Evolutionary conservation across 1,140 invertebrate genomes (phyloP).

Genomic region (Eupeodes corollae): DNA sequence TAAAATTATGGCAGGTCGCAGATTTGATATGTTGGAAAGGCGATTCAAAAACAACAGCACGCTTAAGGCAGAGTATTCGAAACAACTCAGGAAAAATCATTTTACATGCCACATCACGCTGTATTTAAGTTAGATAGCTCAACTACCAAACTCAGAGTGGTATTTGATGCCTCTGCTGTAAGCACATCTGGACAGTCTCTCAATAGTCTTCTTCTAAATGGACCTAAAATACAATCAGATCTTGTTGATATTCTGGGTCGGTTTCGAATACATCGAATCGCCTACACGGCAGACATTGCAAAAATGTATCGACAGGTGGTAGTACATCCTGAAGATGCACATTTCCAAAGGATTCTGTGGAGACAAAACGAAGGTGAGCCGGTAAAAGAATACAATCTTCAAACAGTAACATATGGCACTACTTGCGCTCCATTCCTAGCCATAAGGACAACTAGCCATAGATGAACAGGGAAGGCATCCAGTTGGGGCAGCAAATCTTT

Average conservation of each 20-base stretch:
- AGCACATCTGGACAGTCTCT: no score
- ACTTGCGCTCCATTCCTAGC: conserved; percentile 25
- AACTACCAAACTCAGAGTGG: no score
- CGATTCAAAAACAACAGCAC: no score
- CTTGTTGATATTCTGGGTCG: conserved; percentile 18
- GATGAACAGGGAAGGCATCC: conserved; percentile 18
- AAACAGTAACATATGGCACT: conserved; percentile 34
- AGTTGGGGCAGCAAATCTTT: conserved; percentile 13
- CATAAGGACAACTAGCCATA: conserved; percentile 23
- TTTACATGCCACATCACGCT: no score
- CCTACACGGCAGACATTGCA: conserved; percentile 28
- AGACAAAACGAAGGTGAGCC: conserved; percentile 10
- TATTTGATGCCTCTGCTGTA: no score
- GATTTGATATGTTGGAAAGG: no score
- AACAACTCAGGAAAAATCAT: no score
- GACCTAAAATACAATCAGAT: conserved; percentile 25
- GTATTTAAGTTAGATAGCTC: no score
- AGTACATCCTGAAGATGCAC: conserved; percentile 16
- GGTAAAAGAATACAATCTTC: conserved; percentile 21
- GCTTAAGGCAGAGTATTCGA: no score
- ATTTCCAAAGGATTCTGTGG: conserved; percentile 36
- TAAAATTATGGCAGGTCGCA: no score
- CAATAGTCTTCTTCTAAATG: conserved; percentile 5
- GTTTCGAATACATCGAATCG: conserved; percentile 9
- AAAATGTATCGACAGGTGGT: conserved; percentile 38